Conservation (phyloP, 2,113 vertebrate genomes). For the Lasiurus borealis region DNA sequence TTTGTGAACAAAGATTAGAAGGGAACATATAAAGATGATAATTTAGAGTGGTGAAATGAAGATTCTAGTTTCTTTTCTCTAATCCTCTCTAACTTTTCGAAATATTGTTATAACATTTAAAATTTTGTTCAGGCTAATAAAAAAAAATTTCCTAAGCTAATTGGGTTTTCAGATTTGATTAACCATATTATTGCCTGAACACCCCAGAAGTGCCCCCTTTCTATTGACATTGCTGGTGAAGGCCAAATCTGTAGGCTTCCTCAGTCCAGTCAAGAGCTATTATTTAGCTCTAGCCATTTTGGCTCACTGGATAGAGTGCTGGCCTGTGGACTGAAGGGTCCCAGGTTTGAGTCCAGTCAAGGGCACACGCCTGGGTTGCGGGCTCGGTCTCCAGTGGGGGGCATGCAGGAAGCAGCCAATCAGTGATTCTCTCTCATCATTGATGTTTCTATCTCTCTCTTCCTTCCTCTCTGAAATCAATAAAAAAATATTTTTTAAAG, state of each 20-base stretch:
- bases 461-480: too few relatives aligned
- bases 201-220: not conserved
- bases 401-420: too few relatives aligned
- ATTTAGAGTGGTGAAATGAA: too few relatives aligned
- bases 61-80: not conserved
- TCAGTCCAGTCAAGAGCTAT: not conserved
- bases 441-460: too few relatives aligned
- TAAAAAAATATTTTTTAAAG: too few relatives aligned
- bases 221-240: not conserved
- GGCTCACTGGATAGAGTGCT: too few relatives aligned
- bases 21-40: accelerated
- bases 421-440: too few relatives aligned
- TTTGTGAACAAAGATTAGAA: not conserved
- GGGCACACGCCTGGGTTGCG: too few relatives aligned
- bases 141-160: not conserved
- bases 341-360: too few relatives aligned
- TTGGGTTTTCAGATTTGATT: not conserved
- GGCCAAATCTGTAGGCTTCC: too few relatives aligned
- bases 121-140: not conserved
- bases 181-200: not conserved
- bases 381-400: too few relatives aligned
- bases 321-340: too few relatives aligned
- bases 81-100: not conserved
- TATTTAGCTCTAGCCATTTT: not conserved
- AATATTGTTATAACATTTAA: not conserved